Percentiles rank a stretch among this genome's conserved stretches.
These are phyloP conservation scores for Xiphorhynchus erythropygius DNA, from an alignment of 2,797 vertebrate species.

Conservation along the genomic window DNA sequence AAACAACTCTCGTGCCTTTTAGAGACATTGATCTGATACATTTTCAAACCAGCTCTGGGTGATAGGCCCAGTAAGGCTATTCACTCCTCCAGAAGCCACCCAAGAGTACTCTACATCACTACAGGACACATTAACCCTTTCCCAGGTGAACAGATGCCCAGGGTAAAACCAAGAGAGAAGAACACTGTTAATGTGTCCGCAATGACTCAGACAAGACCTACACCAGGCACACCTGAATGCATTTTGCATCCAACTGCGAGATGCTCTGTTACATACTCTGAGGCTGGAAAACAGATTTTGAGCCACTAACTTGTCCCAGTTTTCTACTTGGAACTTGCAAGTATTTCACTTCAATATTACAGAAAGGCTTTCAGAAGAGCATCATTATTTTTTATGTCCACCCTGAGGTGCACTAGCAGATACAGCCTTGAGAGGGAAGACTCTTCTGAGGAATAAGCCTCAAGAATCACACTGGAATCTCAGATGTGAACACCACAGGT, in stretches of 20 bases:
- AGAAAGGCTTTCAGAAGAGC: background rate
- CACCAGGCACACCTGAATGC: background rate
- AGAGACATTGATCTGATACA: background rate
- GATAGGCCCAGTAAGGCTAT: background rate
- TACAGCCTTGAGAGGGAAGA: background rate
- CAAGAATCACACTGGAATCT: background rate
- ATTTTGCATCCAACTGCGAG: background rate
- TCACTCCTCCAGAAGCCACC: background rate
- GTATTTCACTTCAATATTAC: background rate
- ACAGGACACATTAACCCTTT: background rate
- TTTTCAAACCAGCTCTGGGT: background rate
- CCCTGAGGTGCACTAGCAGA: background rate
- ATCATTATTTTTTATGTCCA: no score
- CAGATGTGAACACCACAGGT: background rate
- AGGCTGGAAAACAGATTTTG: background rate
- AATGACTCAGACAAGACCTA: background rate
- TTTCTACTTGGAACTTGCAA: background rate
- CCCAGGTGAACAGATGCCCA: background rate
- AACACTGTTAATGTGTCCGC: background rate
- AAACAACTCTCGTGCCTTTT: background rate
- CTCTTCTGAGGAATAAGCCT: background rate
- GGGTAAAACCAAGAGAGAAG: background rate
- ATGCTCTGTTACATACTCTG: rapidly evolving
- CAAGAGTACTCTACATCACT: background rate
- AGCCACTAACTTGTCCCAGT: background rate